Evolutionary conservation across 2,797 vertebrate genomes (phyloP).

Genomic region (Novumbra hubbsi): DNA sequence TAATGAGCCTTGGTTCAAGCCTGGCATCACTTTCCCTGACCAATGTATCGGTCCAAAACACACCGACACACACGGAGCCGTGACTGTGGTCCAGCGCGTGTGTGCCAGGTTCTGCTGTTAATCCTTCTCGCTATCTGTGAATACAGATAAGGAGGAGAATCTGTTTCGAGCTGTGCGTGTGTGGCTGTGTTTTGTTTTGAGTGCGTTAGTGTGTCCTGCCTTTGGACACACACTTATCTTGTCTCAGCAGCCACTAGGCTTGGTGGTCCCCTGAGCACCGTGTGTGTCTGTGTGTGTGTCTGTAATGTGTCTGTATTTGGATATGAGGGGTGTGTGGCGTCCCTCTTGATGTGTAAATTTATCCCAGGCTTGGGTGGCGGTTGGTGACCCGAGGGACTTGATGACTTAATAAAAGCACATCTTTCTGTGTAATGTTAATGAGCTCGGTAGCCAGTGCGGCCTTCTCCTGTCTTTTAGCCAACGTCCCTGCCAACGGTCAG

Average conservation of each 20-base stretch:
- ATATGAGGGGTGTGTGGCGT: slow-evolving; percentile 29
- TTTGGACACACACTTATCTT: slow-evolving; percentile 68
- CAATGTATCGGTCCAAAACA: slow-evolving; percentile 49
- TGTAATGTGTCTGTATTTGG: slow-evolving; percentile 21
- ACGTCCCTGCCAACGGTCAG: slow-evolving; percentile 1
- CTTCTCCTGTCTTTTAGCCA: background rate
- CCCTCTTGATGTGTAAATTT: slow-evolving; percentile 67
- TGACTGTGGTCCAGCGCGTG: slow-evolving; percentile 69
- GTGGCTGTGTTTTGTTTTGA: slow-evolving; percentile 30
- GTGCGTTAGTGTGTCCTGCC: slow-evolving; percentile 16
- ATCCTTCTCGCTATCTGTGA: slow-evolving; percentile 79
- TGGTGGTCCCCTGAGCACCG: slow-evolving; percentile 60
- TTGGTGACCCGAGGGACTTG: slow-evolving; percentile 74
- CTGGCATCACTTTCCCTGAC: slow-evolving; percentile 66
- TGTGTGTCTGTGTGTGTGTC: slow-evolving; percentile 6
- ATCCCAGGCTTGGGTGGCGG: slow-evolving; percentile 61
- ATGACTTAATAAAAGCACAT: slow-evolving; percentile 69
- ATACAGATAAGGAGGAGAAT: slow-evolving; percentile 75
- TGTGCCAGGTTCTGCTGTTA: slow-evolving; percentile 75
- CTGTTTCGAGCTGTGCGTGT: slow-evolving; percentile 61
- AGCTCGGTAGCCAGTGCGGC: slow-evolving; percentile 2
- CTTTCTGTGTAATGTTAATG: slow-evolving; percentile 22
- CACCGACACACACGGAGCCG: slow-evolving; percentile 45
- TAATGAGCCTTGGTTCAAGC: slow-evolving; percentile 68
- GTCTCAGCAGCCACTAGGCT: slow-evolving; percentile 72